Evolutionary conservation across 2,113 vertebrate species (phyloP).

Genomic region (Oreochromis spilurus): DNA sequence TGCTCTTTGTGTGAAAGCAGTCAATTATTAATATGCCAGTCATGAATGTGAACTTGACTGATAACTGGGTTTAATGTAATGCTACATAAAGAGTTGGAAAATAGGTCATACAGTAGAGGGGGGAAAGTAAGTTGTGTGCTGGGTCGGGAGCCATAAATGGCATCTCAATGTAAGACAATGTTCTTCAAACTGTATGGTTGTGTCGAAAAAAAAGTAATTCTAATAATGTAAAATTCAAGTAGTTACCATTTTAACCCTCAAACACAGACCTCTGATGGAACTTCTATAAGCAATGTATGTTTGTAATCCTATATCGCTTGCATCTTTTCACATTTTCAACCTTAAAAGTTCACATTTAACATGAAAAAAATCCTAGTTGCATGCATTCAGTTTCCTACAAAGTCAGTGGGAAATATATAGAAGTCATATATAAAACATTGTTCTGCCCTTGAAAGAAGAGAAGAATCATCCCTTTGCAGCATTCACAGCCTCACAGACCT

Average conservation of each 20-base stretch:
- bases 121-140: not conserved
- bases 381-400: not conserved
- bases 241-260: not conserved
- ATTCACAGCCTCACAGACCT: not conserved
- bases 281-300: not conserved
- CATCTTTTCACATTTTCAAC: not conserved
- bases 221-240: not conserved
- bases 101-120: slow-evolving; percentile 2
- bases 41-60: slow-evolving; percentile 21
- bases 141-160: not conserved
- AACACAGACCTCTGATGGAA: not conserved
- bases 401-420: not conserved
- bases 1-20: slow-evolving; percentile 26
- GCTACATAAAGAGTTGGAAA: slow-evolving; percentile 18
- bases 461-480: not conserved
- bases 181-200: not conserved
- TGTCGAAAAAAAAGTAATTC: not conserved
- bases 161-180: not conserved
- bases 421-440: not conserved
- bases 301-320: not conserved
- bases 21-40: slow-evolving; percentile 42
- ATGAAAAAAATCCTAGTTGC: not conserved
- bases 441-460: not conserved
- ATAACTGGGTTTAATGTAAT: slow-evolving; percentile 19
- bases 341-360: not conserved